Base-by-base conservation (phyloP, 2,113 vertebrate species). In the Suricata suricatta region DNA sequence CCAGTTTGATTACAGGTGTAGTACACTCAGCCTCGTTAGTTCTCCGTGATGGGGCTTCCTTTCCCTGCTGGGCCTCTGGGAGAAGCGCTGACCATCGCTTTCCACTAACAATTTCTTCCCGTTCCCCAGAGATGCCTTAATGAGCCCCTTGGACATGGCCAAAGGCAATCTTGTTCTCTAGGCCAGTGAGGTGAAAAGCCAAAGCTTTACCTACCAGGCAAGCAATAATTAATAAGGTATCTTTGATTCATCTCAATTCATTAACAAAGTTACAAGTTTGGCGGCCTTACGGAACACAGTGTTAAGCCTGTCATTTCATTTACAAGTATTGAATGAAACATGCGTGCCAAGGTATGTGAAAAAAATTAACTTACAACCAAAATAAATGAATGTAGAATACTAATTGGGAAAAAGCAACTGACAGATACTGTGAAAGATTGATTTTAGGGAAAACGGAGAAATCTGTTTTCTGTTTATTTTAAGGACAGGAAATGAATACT, bases 71-170 rank as follows among this genome's bases (percentile, higher is more conserved):
- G 98, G 57, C 94, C 97, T 98, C 97, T 95, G 92, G 96, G 97
- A 96, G 98, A 98, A 98, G 98, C 98, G 99, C 99, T 99, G 99
- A 99, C 99, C 99, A 99, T 98, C 98, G 99, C 99, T 98, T 99
- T 99, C 98, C 98, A 96, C 99, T 99, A 99, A 99, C 99, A 99
- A 99, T 99, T 99, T 99, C 99, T 99, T 97, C 99, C 99, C 98
- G 95, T 98, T 99, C 99, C 99, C 99, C 95, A 94, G 99, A 99
- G 99, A 99, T 98, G 98, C 98, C 98, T 99, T 99, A 99, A 99
- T 99, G 99, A 99, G 99, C 99, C 99, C 99, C 99, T 99, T 98
- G 98, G 99, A 99, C 99, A 99, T 99, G 99, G 99, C 99, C 99
- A 98, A 99, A 99, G 99, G 99, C 99, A 98, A 99, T 99, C 98